Conservation (phyloP, 2,888 invertebrate species). For the Pristionchus exspectatus region DNA sequence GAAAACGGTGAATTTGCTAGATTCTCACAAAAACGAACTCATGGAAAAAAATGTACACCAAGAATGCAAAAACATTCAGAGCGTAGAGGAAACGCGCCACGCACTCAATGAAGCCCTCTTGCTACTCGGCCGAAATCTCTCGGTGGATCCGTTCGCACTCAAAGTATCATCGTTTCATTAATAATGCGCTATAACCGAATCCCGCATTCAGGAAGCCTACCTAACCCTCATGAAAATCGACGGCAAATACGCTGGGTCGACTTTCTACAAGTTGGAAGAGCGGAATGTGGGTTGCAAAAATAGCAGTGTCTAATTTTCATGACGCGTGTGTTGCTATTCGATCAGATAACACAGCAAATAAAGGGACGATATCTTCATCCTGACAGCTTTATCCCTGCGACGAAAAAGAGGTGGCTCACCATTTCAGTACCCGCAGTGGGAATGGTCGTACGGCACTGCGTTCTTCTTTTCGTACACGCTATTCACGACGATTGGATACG, state of each 20-base stretch:
- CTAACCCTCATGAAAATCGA: background rate
- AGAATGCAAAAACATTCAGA: background rate
- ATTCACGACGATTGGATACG: slow-evolving; percentile 48
- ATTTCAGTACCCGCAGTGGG: background rate
- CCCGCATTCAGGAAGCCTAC: background rate
- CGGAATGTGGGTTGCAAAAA: background rate
- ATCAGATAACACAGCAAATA: no score
- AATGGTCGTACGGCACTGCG: slow-evolving; percentile 19
- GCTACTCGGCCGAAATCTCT: background rate
- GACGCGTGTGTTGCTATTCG: no score
- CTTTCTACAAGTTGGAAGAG: slow-evolving; percentile 38
- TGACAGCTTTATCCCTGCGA: no score
- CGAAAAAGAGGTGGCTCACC: no score
- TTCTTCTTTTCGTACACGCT: slow-evolving; percentile 45
- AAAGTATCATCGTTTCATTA: background rate
- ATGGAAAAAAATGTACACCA: background rate
- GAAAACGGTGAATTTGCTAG: no score
- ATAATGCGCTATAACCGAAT: background rate
- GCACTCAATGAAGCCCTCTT: background rate
- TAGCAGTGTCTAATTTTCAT: background rate
- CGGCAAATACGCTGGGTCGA: background rate
- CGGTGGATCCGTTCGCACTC: background rate
- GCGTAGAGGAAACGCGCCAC: background rate
- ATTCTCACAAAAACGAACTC: background rate
- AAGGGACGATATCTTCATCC: background rate